These are phyloP conservation scores for Oconnorella tubifera DNA, from an alignment of 2,888 invertebrate genomes.

Conservation along the genomic window DNA sequence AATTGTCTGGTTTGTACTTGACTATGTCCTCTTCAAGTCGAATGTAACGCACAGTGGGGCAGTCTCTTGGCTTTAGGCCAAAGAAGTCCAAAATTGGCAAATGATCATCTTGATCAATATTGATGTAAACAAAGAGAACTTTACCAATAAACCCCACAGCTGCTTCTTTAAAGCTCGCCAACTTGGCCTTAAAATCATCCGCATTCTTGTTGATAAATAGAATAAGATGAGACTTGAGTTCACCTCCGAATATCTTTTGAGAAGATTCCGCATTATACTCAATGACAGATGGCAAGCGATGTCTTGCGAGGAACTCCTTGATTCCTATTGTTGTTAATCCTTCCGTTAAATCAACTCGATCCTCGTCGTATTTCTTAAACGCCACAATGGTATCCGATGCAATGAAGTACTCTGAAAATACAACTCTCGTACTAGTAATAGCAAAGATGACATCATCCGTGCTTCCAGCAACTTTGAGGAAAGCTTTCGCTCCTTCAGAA, in stretches of 20 bases:
- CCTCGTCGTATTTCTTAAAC: slow-evolving; percentile 70
- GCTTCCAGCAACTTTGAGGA: slow-evolving; percentile 72
- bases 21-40: slow-evolving; percentile 73
- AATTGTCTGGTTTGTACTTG: slow-evolving; percentile 75
- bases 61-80: slow-evolving; percentile 86
- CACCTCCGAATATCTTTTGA: slow-evolving; percentile 95
- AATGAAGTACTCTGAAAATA: slow-evolving; percentile 75
- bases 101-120: slow-evolving; percentile 93
- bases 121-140: slow-evolving; percentile 90
- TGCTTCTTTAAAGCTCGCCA: slow-evolving; percentile 73
- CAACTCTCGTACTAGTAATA: slow-evolving; percentile 73
- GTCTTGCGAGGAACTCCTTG: slow-evolving; percentile 76
- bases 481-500: slow-evolving; percentile 76
- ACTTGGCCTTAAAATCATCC: slow-evolving; percentile 72
- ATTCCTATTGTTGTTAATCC: slow-evolving; percentile 64
- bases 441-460: slow-evolving; percentile 87
- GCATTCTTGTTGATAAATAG: slow-evolving; percentile 81
- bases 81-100: slow-evolving; percentile 98
- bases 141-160: slow-evolving; percentile 86
- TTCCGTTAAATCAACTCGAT: slow-evolving; percentile 57
- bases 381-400: slow-evolving; percentile 76
- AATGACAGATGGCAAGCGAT: slow-evolving; percentile 83
- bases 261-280: slow-evolving; percentile 98
- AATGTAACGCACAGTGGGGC: slow-evolving; percentile 75
- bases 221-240: slow-evolving; percentile 92